Evolutionary conservation across 2,888 invertebrate genomes (phyloP).

Genomic region (Ramazzottius varieornatus): DNA sequence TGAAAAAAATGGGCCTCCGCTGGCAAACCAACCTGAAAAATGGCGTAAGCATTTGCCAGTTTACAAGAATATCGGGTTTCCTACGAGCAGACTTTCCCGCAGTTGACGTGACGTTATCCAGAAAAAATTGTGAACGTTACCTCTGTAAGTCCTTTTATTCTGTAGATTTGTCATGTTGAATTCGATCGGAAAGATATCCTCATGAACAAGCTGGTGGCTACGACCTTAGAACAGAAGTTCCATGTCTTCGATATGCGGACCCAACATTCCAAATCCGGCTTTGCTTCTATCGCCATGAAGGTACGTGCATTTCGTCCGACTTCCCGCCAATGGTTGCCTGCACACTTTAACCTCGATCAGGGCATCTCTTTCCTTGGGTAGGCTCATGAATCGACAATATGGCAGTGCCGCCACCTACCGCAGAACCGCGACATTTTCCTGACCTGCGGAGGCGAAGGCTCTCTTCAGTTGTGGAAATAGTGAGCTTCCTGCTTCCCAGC

Average conservation of each 20-base stretch:
- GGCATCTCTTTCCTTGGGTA: conserved; percentile 11
- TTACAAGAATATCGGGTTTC: too few relatives aligned
- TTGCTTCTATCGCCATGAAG: conserved; percentile 35
- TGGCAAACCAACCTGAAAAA: conserved; percentile 82
- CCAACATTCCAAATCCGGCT: conserved; percentile 60
- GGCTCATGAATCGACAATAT: conserved; percentile 50
- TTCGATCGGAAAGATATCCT: conserved; percentile 75
- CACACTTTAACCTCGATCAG: background rate
- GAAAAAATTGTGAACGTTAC: too few relatives aligned
- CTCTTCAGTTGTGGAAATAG: conserved; percentile 85
- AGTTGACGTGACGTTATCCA: too few relatives aligned
- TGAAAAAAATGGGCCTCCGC: conserved; percentile 47
- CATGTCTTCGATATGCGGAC: conserved; percentile 65
- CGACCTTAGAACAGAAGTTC: conserved; percentile 67
- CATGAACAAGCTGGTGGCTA: conserved; percentile 77
- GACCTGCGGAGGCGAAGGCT: conserved; percentile 66
- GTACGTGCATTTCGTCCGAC: too few relatives aligned
- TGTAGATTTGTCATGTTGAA: conserved; percentile 41
- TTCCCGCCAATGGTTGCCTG: background rate
- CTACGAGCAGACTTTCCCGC: too few relatives aligned
- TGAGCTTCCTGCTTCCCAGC: conserved; percentile 25
- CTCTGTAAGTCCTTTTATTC: conserved; percentile 5
- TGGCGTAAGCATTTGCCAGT: too few relatives aligned
- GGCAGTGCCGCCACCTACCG: conserved; percentile 62
- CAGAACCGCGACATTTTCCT: conserved; percentile 77